These are phyloP conservation scores for Pseudomugil tenellus DNA, from an alignment of 2,797 vertebrate genomes.

Conservation along the genomic window DNA sequence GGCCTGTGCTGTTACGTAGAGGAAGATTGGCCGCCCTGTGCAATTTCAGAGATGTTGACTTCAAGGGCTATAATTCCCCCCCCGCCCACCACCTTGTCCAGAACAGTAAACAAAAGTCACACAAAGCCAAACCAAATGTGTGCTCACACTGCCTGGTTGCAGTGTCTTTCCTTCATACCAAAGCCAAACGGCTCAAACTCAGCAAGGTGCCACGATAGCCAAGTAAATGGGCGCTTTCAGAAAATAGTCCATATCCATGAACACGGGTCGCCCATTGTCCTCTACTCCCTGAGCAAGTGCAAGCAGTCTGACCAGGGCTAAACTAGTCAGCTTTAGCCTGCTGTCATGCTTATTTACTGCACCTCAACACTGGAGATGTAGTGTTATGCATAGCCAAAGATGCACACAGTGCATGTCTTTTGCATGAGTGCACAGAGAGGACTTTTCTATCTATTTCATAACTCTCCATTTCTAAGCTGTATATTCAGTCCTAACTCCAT, in stretches of 20 bases:
- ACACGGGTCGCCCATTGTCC: constrained; percentile 23
- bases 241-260: constrained; percentile 45
- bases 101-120: constrained; percentile 44
- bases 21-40: constrained; percentile 55
- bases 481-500: constrained; percentile 30
- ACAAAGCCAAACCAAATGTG: constrained; percentile 61
- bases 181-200: constrained; percentile 68
- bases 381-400: constrained; percentile 76
- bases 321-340: constrained; percentile 55
- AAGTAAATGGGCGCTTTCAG: constrained; percentile 29
- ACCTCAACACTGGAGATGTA: constrained; percentile 50
- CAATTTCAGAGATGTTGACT: constrained; percentile 67
- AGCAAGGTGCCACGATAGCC: constrained; percentile 47
- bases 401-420: constrained; percentile 58
- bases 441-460: constrained; percentile 39
- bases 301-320: constrained; percentile 70
- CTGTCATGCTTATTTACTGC: constrained; percentile 43
- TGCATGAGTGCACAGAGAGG: constrained; percentile 67
- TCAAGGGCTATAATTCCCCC: constrained; percentile 72
- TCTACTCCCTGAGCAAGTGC: constrained; percentile 64
- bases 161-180: constrained; percentile 64
- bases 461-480: constrained; percentile 29
- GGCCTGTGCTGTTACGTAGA: constrained; percentile 30
- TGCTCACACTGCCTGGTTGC: constrained; percentile 71
- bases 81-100: too few relatives aligned